These are phyloP conservation scores for Cololabis saira DNA, from an alignment of 2,113 vertebrate genomes.

Conservation along the genomic window DNA sequence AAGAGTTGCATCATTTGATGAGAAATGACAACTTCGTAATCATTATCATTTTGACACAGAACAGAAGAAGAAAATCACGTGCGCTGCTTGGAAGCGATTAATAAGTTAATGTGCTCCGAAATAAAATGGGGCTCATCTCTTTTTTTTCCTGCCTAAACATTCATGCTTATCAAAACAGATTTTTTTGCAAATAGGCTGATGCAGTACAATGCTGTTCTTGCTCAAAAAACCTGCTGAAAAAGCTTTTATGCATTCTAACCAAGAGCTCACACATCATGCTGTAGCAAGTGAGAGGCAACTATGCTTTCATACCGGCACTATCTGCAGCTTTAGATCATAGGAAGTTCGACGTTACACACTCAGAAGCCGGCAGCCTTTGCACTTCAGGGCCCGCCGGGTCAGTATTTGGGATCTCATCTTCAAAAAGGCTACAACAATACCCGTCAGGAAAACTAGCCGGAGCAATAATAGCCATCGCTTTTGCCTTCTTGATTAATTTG, in stretches of 20 bases:
- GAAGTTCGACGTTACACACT: conserved; percentile 42
- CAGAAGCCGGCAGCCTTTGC: conserved; percentile 50
- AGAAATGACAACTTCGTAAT: background rate
- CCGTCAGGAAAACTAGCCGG: conserved; percentile 42
- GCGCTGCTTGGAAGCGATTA: background rate
- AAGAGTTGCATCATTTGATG: conserved; percentile 10
- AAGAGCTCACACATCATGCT: conserved; percentile 42
- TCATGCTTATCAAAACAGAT: conserved; percentile 64
- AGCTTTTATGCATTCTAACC: conserved; percentile 55
- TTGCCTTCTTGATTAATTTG: conserved; percentile 45
- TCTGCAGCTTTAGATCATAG: conserved; percentile 40
- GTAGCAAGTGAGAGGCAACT: conserved; percentile 48
- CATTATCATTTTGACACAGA: background rate
- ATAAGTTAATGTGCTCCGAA: conserved; percentile 7
- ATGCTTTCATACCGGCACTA: conserved; percentile 39
- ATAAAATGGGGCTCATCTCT: conserved; percentile 38
- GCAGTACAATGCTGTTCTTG: conserved; percentile 61
- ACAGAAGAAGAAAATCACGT: conserved; percentile 16
- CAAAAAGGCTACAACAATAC: conserved; percentile 53
- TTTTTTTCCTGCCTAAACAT: conserved; percentile 43
- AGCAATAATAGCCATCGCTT: conserved; percentile 30
- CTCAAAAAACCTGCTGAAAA: conserved; percentile 65
- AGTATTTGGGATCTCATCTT: conserved; percentile 67
- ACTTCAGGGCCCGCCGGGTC: conserved; percentile 64
- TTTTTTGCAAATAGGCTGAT: conserved; percentile 68